Evolutionary conservation across 2,888 invertebrate genomes (phyloP).

Genomic region (Chesias legatella): DNA sequence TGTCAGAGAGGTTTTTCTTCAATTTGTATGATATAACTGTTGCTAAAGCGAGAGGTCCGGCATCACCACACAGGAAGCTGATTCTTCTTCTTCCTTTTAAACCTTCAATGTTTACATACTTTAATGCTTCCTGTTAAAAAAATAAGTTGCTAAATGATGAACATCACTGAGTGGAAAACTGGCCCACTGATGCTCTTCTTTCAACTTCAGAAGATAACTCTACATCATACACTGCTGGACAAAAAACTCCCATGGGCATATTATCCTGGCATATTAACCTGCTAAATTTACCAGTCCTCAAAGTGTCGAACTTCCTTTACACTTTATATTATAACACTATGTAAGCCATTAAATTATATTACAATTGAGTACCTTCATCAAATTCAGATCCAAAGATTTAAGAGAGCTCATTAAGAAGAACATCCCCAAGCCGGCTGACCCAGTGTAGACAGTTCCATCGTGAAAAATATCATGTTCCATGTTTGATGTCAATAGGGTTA

Average conservation of each 20-base stretch:
- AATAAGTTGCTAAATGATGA: not conserved
- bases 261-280: no score
- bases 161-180: no score
- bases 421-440: slow-evolving; percentile 85
- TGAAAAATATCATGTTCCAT: slow-evolving; percentile 65
- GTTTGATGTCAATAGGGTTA: slow-evolving; percentile 56
- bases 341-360: no score
- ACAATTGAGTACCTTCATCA: slow-evolving; percentile 44
- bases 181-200: no score
- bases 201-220: no score
- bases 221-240: no score
- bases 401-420: slow-evolving; percentile 78
- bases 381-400: slow-evolving; percentile 40
- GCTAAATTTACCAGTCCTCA: no score
- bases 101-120: slow-evolving; percentile 51
- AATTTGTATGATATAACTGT: slow-evolving; percentile 83
- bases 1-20: slow-evolving; percentile 51
- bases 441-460: slow-evolving; percentile 88
- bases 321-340: no score
- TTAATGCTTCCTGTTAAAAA: slow-evolving; percentile 47
- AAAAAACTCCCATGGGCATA: no score
- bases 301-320: no score
- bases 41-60: slow-evolving; percentile 88
- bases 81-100: slow-evolving; percentile 68
- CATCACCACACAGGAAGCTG: slow-evolving; percentile 89